These are phyloP conservation scores for Diplodus sargus DNA, from an alignment of 2,797 vertebrate species.

Conservation along the genomic window DNA sequence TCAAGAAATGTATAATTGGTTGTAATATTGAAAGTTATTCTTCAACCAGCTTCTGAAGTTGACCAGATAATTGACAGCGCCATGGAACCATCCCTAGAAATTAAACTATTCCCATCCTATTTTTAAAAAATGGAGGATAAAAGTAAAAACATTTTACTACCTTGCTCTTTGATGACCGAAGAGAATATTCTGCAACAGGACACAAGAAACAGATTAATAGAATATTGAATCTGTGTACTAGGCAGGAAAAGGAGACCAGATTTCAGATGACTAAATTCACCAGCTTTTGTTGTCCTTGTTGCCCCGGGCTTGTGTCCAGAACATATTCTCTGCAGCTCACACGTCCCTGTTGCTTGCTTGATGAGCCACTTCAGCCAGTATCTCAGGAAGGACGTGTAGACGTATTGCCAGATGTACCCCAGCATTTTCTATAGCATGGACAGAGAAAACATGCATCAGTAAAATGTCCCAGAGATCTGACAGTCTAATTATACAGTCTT, in stretches of 20 bases:
- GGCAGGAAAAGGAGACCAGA: neutral
- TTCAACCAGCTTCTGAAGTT: neutral
- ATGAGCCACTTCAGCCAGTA: conserved; percentile 96
- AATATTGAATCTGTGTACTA: neutral
- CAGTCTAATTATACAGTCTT: neutral
- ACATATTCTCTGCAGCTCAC: conserved; percentile 94
- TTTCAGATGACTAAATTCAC: conserved; percentile 73
- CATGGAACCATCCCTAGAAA: neutral
- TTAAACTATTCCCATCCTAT: neutral
- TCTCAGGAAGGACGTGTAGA: conserved; percentile 91
- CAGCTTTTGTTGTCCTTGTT: conserved; percentile 87
- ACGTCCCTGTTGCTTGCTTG: conserved; percentile 89
- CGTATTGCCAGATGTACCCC: conserved; percentile 87
- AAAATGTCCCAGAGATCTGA: too few species aligned
- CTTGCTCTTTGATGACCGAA: conserved; percentile 92
- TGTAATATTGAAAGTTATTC: neutral
- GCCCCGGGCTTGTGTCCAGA: conserved; percentile 84
- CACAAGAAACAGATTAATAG: conserved; percentile 26
- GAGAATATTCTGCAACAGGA: conserved; percentile 88
- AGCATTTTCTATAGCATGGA: conserved; percentile 86
- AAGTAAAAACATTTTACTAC: conserved; percentile 78
- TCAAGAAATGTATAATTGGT: neutral
- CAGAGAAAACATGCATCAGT: neutral
- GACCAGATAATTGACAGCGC: neutral
- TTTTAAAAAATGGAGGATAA: neutral